Evolutionary conservation across 2,888 invertebrate genomes (phyloP).

Genomic region (Ormyrus rosae): DNA sequence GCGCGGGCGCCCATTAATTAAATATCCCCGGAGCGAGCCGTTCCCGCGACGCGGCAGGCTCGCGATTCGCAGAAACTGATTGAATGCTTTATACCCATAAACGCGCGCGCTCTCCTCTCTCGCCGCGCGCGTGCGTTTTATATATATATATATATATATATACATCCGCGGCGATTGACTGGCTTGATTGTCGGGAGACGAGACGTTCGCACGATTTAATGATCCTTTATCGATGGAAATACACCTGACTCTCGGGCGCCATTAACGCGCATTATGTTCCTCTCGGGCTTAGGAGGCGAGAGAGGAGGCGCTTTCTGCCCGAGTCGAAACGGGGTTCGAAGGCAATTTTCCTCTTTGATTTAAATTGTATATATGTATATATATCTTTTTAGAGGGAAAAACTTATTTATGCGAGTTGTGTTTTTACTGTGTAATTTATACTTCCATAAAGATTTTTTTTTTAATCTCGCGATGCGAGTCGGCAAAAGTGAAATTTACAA

Average conservation of each 20-base stretch:
- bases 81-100: background rate
- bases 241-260: background rate
- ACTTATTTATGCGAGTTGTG: too few species aligned
- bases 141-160: too few species aligned
- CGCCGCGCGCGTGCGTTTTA: too few species aligned
- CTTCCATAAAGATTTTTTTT: too few species aligned
- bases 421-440: too few species aligned
- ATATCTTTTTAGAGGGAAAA: too few species aligned
- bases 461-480: too few species aligned
- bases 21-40: background rate
- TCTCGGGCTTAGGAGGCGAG: background rate
- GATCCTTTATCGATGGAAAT: conserved; percentile 24
- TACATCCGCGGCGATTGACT: conserved; percentile 3
- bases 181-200: conserved; percentile 21
- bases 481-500: conserved; percentile 2
- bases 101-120: too few species aligned
- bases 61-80: conserved; percentile 30
- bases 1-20: conserved; percentile 11
- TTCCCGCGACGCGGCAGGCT: too few species aligned
- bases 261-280: background rate
- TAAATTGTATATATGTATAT: too few species aligned
- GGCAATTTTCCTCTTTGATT: too few species aligned
- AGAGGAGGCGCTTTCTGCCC: background rate
- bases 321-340: too few species aligned
- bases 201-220: conserved; percentile 25